Evolutionary conservation across 2,797 vertebrate genomes (phyloP).

Genomic region (Heterohyrax brucei): DNA sequence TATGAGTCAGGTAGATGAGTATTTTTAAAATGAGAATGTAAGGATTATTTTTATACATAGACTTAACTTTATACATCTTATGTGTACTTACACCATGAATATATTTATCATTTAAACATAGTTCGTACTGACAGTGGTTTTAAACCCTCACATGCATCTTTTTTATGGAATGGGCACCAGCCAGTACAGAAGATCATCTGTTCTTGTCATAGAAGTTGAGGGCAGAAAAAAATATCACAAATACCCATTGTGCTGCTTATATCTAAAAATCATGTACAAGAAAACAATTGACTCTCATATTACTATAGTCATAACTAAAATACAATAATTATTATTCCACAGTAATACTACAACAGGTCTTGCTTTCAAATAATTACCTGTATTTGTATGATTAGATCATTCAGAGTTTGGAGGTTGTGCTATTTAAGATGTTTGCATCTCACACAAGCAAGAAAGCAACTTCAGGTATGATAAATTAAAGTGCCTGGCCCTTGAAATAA

Average conservation of each 20-base stretch:
- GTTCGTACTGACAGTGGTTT: neutral
- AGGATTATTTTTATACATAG: neutral
- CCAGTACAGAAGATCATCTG: neutral
- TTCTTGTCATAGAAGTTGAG: neutral
- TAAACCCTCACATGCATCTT: neutral
- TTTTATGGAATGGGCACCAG: neutral
- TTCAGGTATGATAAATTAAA: constrained; percentile 39
- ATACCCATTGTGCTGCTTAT: neutral
- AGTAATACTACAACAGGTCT: neutral
- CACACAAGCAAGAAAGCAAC: neutral
- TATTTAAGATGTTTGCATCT: neutral
- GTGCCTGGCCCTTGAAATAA: neutral
- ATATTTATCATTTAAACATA: neutral
- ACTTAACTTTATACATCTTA: neutral
- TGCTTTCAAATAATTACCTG: constrained; percentile 3
- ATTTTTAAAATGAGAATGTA: neutral
- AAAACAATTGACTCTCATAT: constrained; percentile 19
- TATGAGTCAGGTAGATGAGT: neutral
- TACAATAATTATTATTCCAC: neutral
- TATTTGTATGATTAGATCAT: constrained; percentile 16
- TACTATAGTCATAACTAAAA: neutral
- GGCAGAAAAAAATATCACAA: neutral
- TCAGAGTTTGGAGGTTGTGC: constrained; percentile 17
- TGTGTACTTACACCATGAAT: neutral
- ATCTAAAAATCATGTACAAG: neutral